These are phyloP conservation scores for Hippolais icterina DNA, from an alignment of 2,113 vertebrate species.

Conservation along the genomic window DNA sequence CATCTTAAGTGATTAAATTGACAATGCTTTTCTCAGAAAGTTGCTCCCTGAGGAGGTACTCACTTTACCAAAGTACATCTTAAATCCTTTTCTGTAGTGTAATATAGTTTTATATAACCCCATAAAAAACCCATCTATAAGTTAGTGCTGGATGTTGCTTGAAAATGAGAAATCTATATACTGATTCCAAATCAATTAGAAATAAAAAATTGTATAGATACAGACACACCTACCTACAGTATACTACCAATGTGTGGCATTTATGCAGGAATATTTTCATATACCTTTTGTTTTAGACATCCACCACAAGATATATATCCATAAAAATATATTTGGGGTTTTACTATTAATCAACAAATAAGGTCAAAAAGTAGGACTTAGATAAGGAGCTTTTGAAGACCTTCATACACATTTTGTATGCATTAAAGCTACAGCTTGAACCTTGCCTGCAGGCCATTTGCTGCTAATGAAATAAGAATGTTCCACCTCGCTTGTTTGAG, in stretches of 20 bases:
- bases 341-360: neutral
- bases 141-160: neutral
- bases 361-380: neutral
- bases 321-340: fast-evolving
- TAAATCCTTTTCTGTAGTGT: neutral
- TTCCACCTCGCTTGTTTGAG: neutral
- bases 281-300: neutral
- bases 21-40: neutral
- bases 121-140: too few relatives aligned
- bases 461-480: neutral
- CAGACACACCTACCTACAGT: neutral
- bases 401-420: neutral
- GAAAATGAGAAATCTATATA: neutral
- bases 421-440: neutral
- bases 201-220: neutral
- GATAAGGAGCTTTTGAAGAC: neutral
- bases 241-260: neutral
- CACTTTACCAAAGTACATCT: neutral
- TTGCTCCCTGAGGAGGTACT: neutral
- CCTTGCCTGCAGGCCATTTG: neutral
- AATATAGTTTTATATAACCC: neutral
- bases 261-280: neutral
- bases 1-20: neutral
- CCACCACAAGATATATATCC: neutral
- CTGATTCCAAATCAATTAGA: neutral